Base-by-base conservation (phyloP, 2,888 invertebrate species). In the Drosophila nigritarsus region DNA sequence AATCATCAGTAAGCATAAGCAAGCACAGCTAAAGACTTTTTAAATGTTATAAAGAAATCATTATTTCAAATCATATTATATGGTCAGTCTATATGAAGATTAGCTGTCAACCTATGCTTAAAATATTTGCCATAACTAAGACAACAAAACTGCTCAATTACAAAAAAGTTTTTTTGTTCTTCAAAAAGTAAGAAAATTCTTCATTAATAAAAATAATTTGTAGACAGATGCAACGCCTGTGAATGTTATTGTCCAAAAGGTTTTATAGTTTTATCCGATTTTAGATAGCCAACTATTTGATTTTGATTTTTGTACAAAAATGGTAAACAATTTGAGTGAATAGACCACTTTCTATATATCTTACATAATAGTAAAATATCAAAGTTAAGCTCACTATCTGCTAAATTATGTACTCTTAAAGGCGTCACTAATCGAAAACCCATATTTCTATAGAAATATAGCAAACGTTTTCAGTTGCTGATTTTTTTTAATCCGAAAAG, bases 201-300 rank as follows among this genome's bases (percentile, higher is more conserved):
- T 7, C 0, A 13, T 7, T 3, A 20, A 13, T 45, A 45, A 1
- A 13, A 20, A 45, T 13, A 20, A 20, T 20, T 45, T 24, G 15
- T 1, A 8, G 1, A 7, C 45, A 7, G 13, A 24, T 24, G 1
- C 20, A 5, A 13, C 1, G 2, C 0, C 11, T 11, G 2, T 11
- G 5, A 11, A n/a, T n/a, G n/a, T n/a, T n/a, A n/a, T n/a, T n/a
- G 11, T 0, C 11, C 7, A 40, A 11, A 11, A n/a, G 5, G 2
- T n/a, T n/a, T n/a, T n/a, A n/a, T 20, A 42, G 6, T 3, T 13
- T 20, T 42, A 1, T 42, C 42, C 20, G 20, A 20, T 20, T n/a
- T 8, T 9, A 9, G n/a, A 38, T 8, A n/a, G 38, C n/a, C 1
- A 8, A 20, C 11, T 42, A 20, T n/a, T 42, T 20, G 42, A 36